Conservation (phyloP, 2,888 invertebrate species). For the Cabera pusaria region DNA sequence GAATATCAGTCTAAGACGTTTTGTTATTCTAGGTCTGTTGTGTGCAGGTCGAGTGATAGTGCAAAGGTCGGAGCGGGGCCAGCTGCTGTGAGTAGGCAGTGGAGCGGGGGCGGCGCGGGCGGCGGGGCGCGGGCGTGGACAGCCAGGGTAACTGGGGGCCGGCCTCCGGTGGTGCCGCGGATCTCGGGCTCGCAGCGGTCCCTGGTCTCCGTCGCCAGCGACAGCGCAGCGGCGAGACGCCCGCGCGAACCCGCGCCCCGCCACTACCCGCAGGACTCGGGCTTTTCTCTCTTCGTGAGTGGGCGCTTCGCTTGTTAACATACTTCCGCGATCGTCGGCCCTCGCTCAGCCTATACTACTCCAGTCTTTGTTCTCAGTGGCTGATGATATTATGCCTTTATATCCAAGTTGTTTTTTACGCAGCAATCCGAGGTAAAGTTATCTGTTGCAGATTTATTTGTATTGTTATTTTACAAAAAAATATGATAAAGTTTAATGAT, state of each 20-base stretch:
- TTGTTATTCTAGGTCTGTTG: constrained; percentile 15
- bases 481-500: too few species aligned
- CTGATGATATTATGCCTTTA: too few species aligned
- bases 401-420: too few species aligned
- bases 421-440: too few species aligned
- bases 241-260: constrained; percentile 67
- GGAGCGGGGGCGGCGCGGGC: constrained; percentile 58
- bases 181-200: constrained; percentile 72
- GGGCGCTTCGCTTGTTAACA: constrained; percentile 81
- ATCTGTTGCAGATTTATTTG: too few species aligned
- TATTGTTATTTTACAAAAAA: too few species aligned
- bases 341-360: constrained; percentile 29
- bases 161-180: constrained; percentile 56
- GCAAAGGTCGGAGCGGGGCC: constrained; percentile 84
- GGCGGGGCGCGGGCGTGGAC: constrained; percentile 44
- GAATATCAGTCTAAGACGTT: constrained; percentile 9
- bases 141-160: constrained; percentile 49
- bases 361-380: too few species aligned
- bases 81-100: constrained; percentile 83
- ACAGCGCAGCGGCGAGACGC: constrained; percentile 75
- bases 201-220: constrained; percentile 78
- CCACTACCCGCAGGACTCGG: constrained; percentile 67
- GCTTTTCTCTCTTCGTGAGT: constrained; percentile 82
- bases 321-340: constrained; percentile 43
- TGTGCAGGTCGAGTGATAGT: constrained; percentile 86